These are phyloP conservation scores for Conopomorpha cramerella DNA, from an alignment of 1,140 invertebrate genomes.

Conservation along the genomic window DNA sequence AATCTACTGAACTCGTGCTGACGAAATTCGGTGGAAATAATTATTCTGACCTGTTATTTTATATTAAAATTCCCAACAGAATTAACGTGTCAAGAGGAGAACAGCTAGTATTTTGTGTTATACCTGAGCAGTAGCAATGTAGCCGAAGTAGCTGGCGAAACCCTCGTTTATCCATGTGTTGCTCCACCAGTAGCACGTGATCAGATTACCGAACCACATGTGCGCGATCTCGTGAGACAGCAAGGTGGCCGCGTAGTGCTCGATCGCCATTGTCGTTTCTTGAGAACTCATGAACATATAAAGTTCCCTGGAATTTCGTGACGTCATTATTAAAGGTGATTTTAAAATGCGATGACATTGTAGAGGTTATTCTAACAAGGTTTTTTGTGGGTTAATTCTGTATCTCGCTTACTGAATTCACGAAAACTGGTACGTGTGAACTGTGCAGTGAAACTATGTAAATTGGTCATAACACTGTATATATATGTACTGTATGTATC, in stretches of 20 bases:
- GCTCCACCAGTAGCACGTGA: constrained; percentile 73
- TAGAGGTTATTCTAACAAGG: no score
- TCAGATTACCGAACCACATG: constrained; percentile 71
- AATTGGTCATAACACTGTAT: no score
- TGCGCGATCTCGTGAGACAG: constrained; percentile 70
- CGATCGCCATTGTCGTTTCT: constrained; percentile 48
- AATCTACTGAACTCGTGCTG: no score
- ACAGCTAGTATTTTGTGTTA: neutral
- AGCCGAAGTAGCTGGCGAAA: constrained; percentile 72
- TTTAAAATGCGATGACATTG: neutral
- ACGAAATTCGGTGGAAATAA: no score
- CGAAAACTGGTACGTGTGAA: no score
- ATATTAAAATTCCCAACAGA: no score
- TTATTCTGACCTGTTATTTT: no score
- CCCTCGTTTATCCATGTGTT: constrained; percentile 74
- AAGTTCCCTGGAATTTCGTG: constrained; percentile 57
- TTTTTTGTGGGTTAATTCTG: neutral
- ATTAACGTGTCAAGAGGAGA: no score
- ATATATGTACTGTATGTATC: no score
- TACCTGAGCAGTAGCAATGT: constrained; percentile 59
- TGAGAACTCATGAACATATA: constrained; percentile 59
- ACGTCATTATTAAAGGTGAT: neutral
- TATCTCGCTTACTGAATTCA: no score
- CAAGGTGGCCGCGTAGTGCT: constrained; percentile 59
- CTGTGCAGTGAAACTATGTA: no score